Evolutionary conservation across 2,888 invertebrate genomes (phyloP), one percentile per base, ranked within the genome.

Genomic region (Gnatocerus cornutus): DNA sequence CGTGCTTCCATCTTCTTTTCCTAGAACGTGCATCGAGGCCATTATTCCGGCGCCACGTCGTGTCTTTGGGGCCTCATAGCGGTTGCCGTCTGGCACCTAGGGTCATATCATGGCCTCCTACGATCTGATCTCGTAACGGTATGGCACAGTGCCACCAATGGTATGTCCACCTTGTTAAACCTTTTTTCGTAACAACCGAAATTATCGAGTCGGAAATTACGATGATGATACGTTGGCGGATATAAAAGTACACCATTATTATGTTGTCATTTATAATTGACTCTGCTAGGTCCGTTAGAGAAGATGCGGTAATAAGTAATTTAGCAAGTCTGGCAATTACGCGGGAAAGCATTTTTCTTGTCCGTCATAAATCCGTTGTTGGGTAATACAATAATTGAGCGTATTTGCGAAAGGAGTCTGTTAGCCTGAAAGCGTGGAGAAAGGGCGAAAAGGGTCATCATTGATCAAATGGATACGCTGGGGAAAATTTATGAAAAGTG

Each of bases 71-170:
- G n/a, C 55, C 16, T 5, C 13, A 53, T 65, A 65, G 64, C 64
- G 64, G 56, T 65, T 48, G 41, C 48, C 33, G 56, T 65, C 45
- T 65, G 56, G 65, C 56, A 48, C 65, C 45, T 29, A 45, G 53
- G 67, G 67, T 68, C 67, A 68, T 45, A 61, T 48, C 52, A 50
- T 61, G 67, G 67, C 45, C 67, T 52, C 67, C 30, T 66, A 58
- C 50, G 30, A 66, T 61, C 67, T 43, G 30, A 29, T 41, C 33
- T 30, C 37, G 8, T 68, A 68, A 68, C 67, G 67, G 67, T 68
- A 68, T 61, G 67, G 53, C 67, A 68, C 67, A 68, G 39, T 68
- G 46, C 67, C 52, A 67, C 41, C 37, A 48, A 48, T 27, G 29
- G 12, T 37, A 21, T 4, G 21, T 21, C 21, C 4, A 29, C 9